These are phyloP conservation scores for Chrysolina americana DNA, from an alignment of 2,888 invertebrate genomes.

Conservation along the genomic window DNA sequence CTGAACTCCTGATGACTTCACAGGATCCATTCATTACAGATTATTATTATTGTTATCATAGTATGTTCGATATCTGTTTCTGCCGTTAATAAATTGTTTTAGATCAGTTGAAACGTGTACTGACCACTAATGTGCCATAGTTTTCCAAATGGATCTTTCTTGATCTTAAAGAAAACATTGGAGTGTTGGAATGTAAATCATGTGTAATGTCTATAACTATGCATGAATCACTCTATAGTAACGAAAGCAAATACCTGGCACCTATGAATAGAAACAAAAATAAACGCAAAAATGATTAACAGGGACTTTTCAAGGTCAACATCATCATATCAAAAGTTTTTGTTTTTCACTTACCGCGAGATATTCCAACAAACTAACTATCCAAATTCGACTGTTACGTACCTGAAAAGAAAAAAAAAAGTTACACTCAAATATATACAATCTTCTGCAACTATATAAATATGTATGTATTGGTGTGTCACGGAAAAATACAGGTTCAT, in stretches of 20 bases:
- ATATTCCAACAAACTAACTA: not conserved
- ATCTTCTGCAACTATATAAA: constrained; percentile 4
- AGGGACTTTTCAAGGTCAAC: constrained; percentile 5
- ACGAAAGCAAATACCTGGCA: not conserved
- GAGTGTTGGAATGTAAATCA: not conserved
- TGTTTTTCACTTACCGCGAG: constrained; percentile 17
- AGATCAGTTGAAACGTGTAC: too few relatives aligned
- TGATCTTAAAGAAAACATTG: not conserved
- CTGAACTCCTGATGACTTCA: too few relatives aligned
- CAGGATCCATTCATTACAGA: too few relatives aligned
- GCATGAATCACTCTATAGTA: not conserved
- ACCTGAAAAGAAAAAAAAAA: constrained; percentile 12
- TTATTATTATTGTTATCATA: too few relatives aligned
- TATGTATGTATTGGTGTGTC: not conserved
- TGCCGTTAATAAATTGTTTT: too few relatives aligned
- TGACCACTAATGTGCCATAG: too few relatives aligned
- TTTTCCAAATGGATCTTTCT: not conserved
- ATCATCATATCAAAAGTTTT: constrained; percentile 3
- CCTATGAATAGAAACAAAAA: constrained; percentile 19
- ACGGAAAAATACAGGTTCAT: not conserved
- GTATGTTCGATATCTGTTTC: too few relatives aligned
- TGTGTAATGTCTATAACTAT: not conserved
- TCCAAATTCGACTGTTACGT: constrained; percentile 6
- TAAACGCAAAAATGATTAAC: constrained; percentile 16
- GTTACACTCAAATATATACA: not conserved